A percentile compares a stretch with the other conserved stretches of the same genome.
Evolutionary conservation across 2,797 vertebrate species (phyloP).

Genomic region (Tympanoctomys barrerae): DNA sequence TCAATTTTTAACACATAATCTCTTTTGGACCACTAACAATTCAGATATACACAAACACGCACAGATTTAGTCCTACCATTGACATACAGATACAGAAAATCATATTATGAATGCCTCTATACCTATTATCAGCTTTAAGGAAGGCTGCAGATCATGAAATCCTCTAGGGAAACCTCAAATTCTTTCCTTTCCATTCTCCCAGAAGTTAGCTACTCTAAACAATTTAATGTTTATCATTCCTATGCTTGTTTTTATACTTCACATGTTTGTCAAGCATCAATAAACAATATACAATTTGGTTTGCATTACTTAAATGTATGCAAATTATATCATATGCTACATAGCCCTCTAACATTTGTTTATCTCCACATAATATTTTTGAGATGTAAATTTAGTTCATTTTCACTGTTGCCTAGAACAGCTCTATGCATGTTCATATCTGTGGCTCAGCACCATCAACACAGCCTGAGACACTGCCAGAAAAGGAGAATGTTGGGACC

Average conservation of each 20-base stretch:
- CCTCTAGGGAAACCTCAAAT: not conserved
- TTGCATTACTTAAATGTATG: conserved; percentile 1
- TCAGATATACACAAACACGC: not conserved
- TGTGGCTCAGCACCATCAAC: not conserved
- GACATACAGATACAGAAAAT: not conserved
- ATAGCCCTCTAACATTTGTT: not conserved
- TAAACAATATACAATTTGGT: not conserved
- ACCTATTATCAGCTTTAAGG: not conserved
- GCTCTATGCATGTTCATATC: not conserved
- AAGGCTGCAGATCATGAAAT: not conserved
- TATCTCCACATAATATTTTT: not conserved
- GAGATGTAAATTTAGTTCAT: not conserved
- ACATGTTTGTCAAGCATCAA: not conserved
- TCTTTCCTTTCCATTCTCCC: not conserved
- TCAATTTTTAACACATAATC: not conserved
- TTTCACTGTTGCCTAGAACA: not conserved
- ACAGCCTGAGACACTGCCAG: not conserved
- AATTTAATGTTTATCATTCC: not conserved
- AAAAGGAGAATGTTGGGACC: not conserved
- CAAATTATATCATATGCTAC: not conserved
- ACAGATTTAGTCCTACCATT: not conserved
- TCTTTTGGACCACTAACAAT: not conserved
- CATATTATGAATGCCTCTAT: not conserved
- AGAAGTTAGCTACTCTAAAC: not conserved
- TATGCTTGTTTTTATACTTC: not conserved